Percentiles rank a stretch among this genome's conserved stretches.
Conservation (phyloP, 30 jellyfish, hydroid and myxozoan species). For the Hydractinia symbiolongicarpus region DNA sequence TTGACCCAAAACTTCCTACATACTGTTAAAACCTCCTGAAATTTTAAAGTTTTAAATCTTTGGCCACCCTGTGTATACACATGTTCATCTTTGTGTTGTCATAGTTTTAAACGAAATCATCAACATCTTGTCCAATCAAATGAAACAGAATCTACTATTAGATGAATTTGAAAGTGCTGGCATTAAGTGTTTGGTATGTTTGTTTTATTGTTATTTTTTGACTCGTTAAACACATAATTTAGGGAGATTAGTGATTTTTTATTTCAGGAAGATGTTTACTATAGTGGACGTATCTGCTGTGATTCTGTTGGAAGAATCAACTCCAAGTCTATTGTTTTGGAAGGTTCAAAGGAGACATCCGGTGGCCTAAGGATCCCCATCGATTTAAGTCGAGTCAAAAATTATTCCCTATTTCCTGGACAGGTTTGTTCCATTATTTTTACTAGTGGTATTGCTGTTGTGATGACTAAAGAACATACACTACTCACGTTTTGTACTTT, state of each 20-base stretch:
- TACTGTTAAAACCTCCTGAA: too few relatives aligned
- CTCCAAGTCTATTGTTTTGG: slow-evolving; percentile 72
- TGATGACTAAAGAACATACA: too few relatives aligned
- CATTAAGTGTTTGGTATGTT: slow-evolving; percentile 39
- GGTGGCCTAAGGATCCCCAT: slow-evolving; percentile 65
- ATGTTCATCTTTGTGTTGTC: background rate
- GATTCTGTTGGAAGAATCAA: slow-evolving; percentile 85
- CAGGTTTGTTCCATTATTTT: slow-evolving; percentile 47
- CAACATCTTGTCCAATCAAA: slow-evolving; percentile 31
- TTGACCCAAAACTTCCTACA: too few relatives aligned
- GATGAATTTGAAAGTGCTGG: slow-evolving; percentile 47
- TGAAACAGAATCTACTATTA: slow-evolving; percentile 25
- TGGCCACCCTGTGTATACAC: too few relatives aligned
- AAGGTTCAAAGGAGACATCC: slow-evolving; percentile 57
- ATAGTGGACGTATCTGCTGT: slow-evolving; percentile 84
- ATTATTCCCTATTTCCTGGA: slow-evolving; percentile 82
- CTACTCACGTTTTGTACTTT: too few relatives aligned
- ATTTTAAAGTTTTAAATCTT: too few relatives aligned
- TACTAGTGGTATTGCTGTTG: background rate
- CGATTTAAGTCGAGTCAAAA: slow-evolving; percentile 38
- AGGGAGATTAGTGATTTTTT: background rate
- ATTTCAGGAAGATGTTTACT: slow-evolving; percentile 40
- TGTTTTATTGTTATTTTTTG: background rate
- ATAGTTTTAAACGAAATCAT: slow-evolving; percentile 50
- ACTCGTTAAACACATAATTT: background rate